Percentiles rank a stretch among this genome's conserved stretches.
phyloP scores from a whole-genome alignment of 2,113 vertebrate genomes.

The Callocephalon fimbriatum region DNA sequence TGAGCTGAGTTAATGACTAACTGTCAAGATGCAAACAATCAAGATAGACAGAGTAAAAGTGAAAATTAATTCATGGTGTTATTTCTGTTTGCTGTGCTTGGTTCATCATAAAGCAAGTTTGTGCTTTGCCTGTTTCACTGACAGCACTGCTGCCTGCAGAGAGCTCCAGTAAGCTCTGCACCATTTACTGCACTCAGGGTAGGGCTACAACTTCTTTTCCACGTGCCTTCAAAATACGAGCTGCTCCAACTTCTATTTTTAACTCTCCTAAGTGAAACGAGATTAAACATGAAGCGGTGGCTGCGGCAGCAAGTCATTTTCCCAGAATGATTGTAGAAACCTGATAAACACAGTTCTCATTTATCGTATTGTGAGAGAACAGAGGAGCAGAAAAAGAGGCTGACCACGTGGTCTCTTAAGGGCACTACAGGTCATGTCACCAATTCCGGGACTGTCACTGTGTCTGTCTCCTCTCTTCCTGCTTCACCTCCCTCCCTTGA shows the following conservation, averaged over 20 bases:
- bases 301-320: neutral
- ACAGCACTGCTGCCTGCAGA: neutral
- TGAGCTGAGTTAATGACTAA: neutral
- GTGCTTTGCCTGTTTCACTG: neutral
- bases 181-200: neutral
- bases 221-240: neutral
- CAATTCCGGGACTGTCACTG: neutral
- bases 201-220: neutral
- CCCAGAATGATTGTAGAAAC: slow-evolving; percentile 10
- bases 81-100: neutral
- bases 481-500: neutral
- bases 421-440: neutral
- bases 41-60: neutral
- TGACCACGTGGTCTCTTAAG: neutral
- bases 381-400: neutral
- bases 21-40: neutral
- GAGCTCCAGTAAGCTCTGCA: neutral
- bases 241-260: slow-evolving; percentile 56
- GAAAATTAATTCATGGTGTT: neutral
- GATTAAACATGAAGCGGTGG: slow-evolving; percentile 31
- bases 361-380: neutral
- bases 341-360: slow-evolving; percentile 36
- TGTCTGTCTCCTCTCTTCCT: neutral
- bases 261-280: slow-evolving; percentile 40
- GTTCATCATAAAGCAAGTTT: neutral